Percentiles rank a stretch among this genome's conserved stretches.
These are phyloP conservation scores for Triops cancriformis DNA, from an alignment of 1,140 invertebrate species.

Conservation along the genomic window DNA sequence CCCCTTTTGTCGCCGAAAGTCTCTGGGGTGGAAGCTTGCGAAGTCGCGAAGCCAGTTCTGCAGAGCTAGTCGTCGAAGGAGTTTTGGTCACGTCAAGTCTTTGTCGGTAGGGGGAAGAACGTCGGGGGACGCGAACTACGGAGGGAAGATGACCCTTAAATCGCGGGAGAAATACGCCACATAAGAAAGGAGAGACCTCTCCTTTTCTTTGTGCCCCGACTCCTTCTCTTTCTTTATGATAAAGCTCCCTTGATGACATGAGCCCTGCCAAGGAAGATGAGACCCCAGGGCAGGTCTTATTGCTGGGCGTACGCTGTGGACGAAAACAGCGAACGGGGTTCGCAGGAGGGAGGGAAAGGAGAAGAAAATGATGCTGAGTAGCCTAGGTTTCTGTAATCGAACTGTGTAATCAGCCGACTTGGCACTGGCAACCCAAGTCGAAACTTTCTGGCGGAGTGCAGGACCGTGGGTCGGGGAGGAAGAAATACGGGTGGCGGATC, in stretches of 20 bases:
- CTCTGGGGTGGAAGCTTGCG: not conserved
- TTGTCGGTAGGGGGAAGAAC: not conserved
- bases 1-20: not conserved
- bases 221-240: slow-evolving; percentile 8
- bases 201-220: not conserved
- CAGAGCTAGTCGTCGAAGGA: not conserved
- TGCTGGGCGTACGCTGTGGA: not conserved
- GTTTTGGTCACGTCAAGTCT: not conserved
- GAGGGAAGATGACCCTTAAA: not conserved
- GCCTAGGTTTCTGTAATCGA: slow-evolving; percentile 13
- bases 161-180: not conserved
- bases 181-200: not conserved
- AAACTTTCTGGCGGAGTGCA: not conserved
- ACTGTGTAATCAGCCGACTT: slow-evolving; percentile 6
- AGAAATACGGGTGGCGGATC: not conserved
- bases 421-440: slow-evolving; percentile 11
- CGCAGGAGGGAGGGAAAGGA: not conserved
- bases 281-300: slow-evolving; percentile 8
- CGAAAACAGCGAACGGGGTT: not conserved
- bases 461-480: not conserved
- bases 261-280: not conserved
- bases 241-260: slow-evolving; percentile 9
- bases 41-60: not conserved
- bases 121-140: not conserved
- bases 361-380: slow-evolving; percentile 6